A percentile compares a stretch with the other conserved stretches of the same genome.
These are phyloP conservation scores for Camponotus vicinus DNA, from an alignment of 1,140 invertebrate genomes.

Conservation along the genomic window DNA sequence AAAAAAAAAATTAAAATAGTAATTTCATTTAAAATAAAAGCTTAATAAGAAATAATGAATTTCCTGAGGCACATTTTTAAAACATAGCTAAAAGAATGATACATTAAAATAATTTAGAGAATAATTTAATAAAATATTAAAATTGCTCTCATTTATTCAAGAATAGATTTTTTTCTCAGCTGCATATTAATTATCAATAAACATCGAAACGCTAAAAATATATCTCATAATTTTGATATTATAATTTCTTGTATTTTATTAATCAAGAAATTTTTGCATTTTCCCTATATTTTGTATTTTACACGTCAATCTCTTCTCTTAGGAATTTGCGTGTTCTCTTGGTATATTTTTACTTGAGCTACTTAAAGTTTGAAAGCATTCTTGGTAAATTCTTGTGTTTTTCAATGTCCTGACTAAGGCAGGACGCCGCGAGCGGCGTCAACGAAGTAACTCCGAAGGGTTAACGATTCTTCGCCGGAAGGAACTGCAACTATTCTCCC, in stretches of 20 bases:
- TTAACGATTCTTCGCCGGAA: conserved; percentile 45
- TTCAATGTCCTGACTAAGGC: conserved; percentile 30
- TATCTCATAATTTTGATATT: not conserved
- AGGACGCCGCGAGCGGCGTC: conserved; percentile 38
- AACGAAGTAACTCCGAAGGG: conserved; percentile 48
- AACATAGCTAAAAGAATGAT: not conserved
- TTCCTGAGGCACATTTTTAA: not conserved
- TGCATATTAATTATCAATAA: not conserved
- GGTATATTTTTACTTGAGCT: conserved; percentile 37
- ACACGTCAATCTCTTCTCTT: conserved; percentile 7
- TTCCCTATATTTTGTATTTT: no score
- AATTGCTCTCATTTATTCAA: not conserved
- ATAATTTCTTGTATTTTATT: not conserved
- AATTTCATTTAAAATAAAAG: not conserved
- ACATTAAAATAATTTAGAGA: not conserved
- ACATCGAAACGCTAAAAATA: not conserved
- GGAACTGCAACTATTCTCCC: conserved; percentile 43
- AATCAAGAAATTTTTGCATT: conserved; percentile 23
- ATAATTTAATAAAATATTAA: not conserved
- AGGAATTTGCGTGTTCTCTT: conserved; percentile 8
- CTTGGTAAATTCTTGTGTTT: conserved; percentile 60
- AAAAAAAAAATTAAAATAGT: not conserved
- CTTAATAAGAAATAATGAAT: not conserved
- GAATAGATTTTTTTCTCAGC: not conserved
- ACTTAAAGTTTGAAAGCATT: conserved; percentile 54